A percentile compares a stretch with the other conserved stretches of the same genome.
These are phyloP conservation scores for Ectemnius cavifrons DNA, from an alignment of 2,888 invertebrate genomes.

Conservation along the genomic window DNA sequence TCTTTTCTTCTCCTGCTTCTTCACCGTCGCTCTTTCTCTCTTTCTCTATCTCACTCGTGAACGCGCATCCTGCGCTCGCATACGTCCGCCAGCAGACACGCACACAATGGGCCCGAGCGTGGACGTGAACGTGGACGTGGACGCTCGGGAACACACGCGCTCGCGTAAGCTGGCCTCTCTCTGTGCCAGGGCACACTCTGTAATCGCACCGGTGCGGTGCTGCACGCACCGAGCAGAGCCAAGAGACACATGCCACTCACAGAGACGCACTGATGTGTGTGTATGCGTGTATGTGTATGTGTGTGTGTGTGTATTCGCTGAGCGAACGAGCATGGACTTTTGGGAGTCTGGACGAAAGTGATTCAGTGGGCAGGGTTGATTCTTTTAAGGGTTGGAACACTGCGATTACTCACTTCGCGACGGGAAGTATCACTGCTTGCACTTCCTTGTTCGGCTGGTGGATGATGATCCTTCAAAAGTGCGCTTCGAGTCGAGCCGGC, in stretches of 20 bases:
- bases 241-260: conserved; percentile 6
- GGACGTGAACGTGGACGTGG: too few species aligned
- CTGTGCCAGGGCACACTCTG: background rate
- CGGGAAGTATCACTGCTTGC: conserved; percentile 35
- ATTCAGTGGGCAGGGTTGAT: too few species aligned
- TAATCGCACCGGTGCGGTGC: background rate
- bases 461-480: conserved; percentile 39
- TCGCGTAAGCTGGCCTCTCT: background rate
- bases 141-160: background rate
- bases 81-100: background rate
- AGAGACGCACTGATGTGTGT: background rate
- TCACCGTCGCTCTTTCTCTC: background rate
- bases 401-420: conserved; percentile 55
- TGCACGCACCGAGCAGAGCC: background rate
- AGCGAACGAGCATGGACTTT: too few species aligned
- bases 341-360: too few species aligned
- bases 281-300: too few species aligned
- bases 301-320: background rate
- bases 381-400: background rate
- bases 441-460: conserved; percentile 27
- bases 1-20: conserved; percentile 47
- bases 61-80: conserved; percentile 1
- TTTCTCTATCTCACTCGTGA: conserved; percentile 21
- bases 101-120: background rate
- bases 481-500: conserved; percentile 40